These are phyloP conservation scores for Drosophila melanocephala DNA, from an alignment of 2,888 invertebrate genomes.

Conservation along the genomic window DNA sequence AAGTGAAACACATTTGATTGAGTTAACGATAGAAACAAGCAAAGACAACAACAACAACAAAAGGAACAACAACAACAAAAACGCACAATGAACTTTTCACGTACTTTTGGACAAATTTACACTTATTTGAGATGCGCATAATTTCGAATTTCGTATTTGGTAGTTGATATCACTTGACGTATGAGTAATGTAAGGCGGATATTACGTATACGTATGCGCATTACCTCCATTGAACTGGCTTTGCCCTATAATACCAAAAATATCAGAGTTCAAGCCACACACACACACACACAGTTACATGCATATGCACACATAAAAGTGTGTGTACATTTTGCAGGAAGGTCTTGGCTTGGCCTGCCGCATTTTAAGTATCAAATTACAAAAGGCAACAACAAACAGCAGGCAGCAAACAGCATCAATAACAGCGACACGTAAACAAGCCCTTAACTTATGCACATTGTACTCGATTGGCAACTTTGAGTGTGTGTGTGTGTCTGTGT, in stretches of 20 bases:
- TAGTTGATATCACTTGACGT: constrained; percentile 43
- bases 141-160: constrained; percentile 33
- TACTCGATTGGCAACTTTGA: constrained; percentile 20
- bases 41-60: constrained; percentile 1
- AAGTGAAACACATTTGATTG: constrained; percentile 68
- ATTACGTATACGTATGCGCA: constrained; percentile 50
- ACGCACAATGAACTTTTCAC: constrained; percentile 69
- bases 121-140: constrained; percentile 66
- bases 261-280: constrained; percentile 65
- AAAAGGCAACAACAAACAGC: constrained; percentile 43
- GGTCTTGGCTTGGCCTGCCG: constrained; percentile 53
- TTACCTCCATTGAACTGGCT: background rate
- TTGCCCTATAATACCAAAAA: constrained; percentile 40
- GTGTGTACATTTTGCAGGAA: constrained; percentile 20
- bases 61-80: constrained; percentile 4
- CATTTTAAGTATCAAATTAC: constrained; percentile 72
- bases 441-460: constrained; percentile 71
- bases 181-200: constrained; percentile 61
- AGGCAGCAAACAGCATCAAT: constrained; percentile 24
- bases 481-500: background rate
- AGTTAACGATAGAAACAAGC: constrained; percentile 56
- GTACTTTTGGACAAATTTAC: constrained; percentile 33
- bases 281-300: background rate
- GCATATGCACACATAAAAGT: background rate
- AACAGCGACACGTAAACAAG: constrained; percentile 45